A percentile compares a stretch with the other conserved stretches of the same genome.
phyloP scores from a whole-genome alignment of 1,140 invertebrate genomes.

The Drosophila ficusphila region DNA sequence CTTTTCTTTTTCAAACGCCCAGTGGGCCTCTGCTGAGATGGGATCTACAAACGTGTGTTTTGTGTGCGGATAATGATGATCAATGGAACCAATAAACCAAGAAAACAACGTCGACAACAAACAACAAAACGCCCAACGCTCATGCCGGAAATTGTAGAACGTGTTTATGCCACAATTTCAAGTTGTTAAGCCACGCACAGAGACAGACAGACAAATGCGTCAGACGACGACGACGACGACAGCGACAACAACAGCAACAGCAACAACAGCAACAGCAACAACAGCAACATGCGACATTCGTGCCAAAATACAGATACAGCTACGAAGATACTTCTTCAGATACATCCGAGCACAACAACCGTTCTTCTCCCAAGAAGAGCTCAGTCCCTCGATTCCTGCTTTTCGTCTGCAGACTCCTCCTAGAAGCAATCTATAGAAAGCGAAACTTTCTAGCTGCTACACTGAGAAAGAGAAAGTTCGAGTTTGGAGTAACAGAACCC shows the following conservation, averaged over 20 bases:
- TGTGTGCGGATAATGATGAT: conserved; percentile 71
- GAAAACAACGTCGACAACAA: conserved; percentile 45
- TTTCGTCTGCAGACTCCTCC: neutral
- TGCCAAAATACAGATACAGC: conserved; percentile 58
- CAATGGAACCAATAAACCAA: conserved; percentile 68
- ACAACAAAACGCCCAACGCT: conserved; percentile 68
- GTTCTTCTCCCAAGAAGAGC: conserved; percentile 13
- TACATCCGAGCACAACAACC: conserved; percentile 19
- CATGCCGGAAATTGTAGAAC: conserved; percentile 81
- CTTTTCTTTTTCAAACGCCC: neutral
- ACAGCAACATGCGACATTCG: conserved; percentile 66
- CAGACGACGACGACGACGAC: conserved; percentile 25
- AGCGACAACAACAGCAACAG: conserved; percentile 12
- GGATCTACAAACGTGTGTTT: conserved; percentile 38
- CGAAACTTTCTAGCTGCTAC: conserved; percentile 18
- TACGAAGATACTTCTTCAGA: conserved; percentile 1
- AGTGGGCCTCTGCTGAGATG: conserved; percentile 8
- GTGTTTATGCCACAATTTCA: conserved; percentile 82
- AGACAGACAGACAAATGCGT: conserved; percentile 44
- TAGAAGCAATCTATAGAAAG: conserved; percentile 36
- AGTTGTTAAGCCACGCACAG: conserved; percentile 78
- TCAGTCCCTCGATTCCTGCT: conserved; percentile 3
- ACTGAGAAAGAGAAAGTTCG: neutral
- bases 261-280: conserved; percentile 20
- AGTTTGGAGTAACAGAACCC: too few species aligned